Evolutionary conservation across 2,888 invertebrate genomes (phyloP).

Genomic region (Synanthedon tipuliformis): DNA sequence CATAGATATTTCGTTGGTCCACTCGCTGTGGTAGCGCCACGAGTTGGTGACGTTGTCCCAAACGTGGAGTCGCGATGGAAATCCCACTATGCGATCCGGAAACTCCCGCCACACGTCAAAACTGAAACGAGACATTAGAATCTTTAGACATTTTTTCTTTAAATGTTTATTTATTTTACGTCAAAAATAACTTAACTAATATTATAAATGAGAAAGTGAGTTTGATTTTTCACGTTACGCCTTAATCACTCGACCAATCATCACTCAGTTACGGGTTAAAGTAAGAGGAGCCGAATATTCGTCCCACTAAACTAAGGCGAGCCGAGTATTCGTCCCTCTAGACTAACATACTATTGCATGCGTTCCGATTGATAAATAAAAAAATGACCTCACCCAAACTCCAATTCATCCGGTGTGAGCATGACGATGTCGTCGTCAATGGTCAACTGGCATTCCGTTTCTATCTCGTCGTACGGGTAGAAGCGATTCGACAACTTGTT

Average conservation of each 20-base stretch:
- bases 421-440: constrained; percentile 97
- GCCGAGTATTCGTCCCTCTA: too few relatives aligned
- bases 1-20: constrained; percentile 97
- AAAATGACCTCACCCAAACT: constrained; percentile 81
- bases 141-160: too few relatives aligned
- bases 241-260: too few relatives aligned
- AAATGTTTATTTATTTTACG: too few relatives aligned
- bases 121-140: constrained; percentile 27
- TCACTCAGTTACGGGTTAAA: too few relatives aligned
- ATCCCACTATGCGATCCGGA: constrained; percentile 95
- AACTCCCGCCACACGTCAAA: constrained; percentile 96
- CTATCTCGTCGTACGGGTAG: constrained; percentile 95
- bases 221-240: too few relatives aligned
- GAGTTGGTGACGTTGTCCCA: constrained; percentile 89
- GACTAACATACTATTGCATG: too few relatives aligned
- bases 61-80: constrained; percentile 93
- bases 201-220: too few relatives aligned
- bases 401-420: constrained; percentile 94
- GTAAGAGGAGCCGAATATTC: too few relatives aligned
- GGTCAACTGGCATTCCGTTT: constrained; percentile 94
- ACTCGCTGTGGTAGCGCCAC: constrained; percentile 97
- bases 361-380: too few relatives aligned
- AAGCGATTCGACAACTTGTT: constrained; percentile 96
- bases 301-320: too few relatives aligned
- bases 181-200: too few relatives aligned